Evolutionary conservation across 2,113 vertebrate species (phyloP), one percentile per base, ranked within the genome.

Genomic region (Struthio camelus): DNA sequence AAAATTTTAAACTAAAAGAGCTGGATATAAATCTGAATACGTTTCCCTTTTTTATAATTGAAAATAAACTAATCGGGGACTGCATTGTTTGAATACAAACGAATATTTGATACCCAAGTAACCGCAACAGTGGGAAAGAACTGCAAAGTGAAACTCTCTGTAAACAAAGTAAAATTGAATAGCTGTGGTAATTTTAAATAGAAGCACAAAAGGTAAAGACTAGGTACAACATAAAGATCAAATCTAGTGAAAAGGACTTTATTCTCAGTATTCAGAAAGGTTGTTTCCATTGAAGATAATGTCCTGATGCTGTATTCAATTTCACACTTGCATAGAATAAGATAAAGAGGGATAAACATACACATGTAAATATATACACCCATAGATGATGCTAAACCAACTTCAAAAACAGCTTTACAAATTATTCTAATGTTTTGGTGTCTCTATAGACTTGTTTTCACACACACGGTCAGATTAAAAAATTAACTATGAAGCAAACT

Each of bases 101-200:
- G 46, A 51, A 73, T 76, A 79, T 79, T 65, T 82, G 66, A 79
- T 70, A 81, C 56, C 15, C 62, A 82, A 77, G 19, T 13, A 89
- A 87, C 30, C 42, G 14, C 11, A 40, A 82, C 18, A 19, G 20
- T 46, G 82, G 81, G 67, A 89, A 92, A 42, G 15, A 91, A 66
- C 6, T 76, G 73, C 18, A 17, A 92, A 77, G 13, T n/a, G 30
- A 90, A 93, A 80, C 30, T 48, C 8, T 22, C 18, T 81, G 40
- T 92, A 93, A 92, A 70, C 17, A 80, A 76, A 93, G 17, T 75
- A 67, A 64, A 93, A 91, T 89, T 77, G 42, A 83, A 73, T 16
- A 80, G 62, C 23, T 87, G 50, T 62, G 36, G 53, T 77, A 61
- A 72, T 85, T 66, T 77, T 65, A 7, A 36, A 66, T 25, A n/a